These are phyloP conservation scores for Bubalus kerabau DNA, from an alignment of 2,113 vertebrate genomes.

Conservation along the genomic window DNA sequence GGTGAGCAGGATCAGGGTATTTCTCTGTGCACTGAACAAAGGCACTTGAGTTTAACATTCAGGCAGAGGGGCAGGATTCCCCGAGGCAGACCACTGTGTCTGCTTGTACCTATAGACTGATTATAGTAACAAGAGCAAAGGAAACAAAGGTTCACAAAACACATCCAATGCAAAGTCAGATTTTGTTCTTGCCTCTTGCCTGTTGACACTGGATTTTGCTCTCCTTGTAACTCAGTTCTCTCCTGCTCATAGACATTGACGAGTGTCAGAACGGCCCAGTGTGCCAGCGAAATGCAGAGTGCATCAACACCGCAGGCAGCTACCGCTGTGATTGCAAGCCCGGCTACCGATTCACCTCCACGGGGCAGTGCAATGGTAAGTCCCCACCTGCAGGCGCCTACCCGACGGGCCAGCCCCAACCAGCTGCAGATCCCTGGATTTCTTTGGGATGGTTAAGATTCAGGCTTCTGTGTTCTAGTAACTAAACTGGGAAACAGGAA, in stretches of 20 bases:
- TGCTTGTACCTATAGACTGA: neutral
- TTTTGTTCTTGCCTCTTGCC: neutral
- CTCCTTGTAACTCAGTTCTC: neutral
- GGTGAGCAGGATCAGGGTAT: neutral
- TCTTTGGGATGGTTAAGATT: neutral
- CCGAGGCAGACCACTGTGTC: neutral
- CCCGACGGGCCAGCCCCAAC: rapidly evolving
- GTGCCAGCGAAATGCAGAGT: slow-evolving; percentile 94
- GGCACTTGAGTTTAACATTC: neutral
- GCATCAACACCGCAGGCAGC: slow-evolving; percentile 92
- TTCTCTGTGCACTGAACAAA: neutral
- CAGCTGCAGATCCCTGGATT: rapidly evolving
- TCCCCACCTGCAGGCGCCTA: neutral
- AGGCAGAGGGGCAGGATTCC: neutral
- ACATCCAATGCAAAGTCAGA: neutral
- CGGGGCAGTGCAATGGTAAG: slow-evolving; percentile 92
- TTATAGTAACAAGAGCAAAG: neutral
- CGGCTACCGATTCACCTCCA: slow-evolving; percentile 92
- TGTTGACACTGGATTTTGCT: neutral
- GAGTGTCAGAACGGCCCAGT: slow-evolving; percentile 96
- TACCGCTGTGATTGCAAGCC: slow-evolving; percentile 95
- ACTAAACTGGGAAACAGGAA: neutral
- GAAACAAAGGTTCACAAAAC: neutral
- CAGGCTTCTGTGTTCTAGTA: neutral
- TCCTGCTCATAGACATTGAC: slow-evolving; percentile 88